These are phyloP conservation scores for Drosophila tropicalis DNA, from an alignment of 1,140 invertebrate species.

Conservation along the genomic window DNA sequence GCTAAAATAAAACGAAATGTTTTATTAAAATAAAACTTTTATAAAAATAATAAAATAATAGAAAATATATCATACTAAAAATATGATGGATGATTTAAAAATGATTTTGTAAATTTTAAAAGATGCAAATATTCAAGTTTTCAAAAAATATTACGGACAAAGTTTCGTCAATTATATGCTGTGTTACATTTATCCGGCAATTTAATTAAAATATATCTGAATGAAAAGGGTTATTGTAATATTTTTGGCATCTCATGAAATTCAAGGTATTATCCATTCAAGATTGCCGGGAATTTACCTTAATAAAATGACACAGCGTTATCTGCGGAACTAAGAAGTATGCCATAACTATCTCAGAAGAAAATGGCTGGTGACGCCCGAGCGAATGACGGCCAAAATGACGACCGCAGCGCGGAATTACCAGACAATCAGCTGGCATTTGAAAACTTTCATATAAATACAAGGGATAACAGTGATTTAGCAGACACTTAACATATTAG, in stretches of 20 bases:
- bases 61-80: too few species aligned
- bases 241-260: background rate
- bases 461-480: background rate
- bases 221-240: background rate
- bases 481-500: background rate
- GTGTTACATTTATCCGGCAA: too few species aligned
- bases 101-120: too few species aligned
- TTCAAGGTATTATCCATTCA: background rate
- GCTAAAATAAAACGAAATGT: background rate
- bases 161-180: too few species aligned
- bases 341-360: background rate
- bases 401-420: background rate
- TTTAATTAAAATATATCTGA: too few species aligned
- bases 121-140: too few species aligned
- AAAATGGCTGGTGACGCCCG: background rate
- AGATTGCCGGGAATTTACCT: background rate
- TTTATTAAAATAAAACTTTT: background rate
- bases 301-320: background rate
- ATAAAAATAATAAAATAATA: background rate
- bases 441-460: constrained; percentile 9
- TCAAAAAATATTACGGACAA: too few species aligned
- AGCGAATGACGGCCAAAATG: too few species aligned
- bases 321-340: background rate
- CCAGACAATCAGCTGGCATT: background rate
- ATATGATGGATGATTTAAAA: too few species aligned